Conservation (phyloP, 2,113 vertebrate genomes). For the Sylvietta virens region DNA sequence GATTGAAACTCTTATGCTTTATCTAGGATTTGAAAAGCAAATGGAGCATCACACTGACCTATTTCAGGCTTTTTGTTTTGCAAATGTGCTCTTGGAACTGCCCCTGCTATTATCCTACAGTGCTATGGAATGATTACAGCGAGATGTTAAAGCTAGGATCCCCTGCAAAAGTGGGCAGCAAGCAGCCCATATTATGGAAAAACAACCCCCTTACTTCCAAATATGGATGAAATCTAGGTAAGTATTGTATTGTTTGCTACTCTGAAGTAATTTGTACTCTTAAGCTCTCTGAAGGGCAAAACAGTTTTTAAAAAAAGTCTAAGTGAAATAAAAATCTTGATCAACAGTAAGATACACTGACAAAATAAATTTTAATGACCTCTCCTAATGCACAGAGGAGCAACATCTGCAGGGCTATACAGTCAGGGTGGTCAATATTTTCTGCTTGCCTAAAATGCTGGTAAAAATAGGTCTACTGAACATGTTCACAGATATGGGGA, state of each 20-base stretch:
- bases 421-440: background rate
- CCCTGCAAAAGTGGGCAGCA: background rate
- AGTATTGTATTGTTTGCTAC: background rate
- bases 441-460: background rate
- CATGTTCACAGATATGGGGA: background rate
- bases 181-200: background rate
- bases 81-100: conserved; percentile 23
- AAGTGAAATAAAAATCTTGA: background rate
- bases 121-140: background rate
- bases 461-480: background rate
- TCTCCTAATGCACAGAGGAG: background rate
- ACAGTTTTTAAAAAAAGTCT: background rate
- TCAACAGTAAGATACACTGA: background rate
- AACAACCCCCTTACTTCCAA: background rate
- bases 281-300: background rate
- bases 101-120: background rate
- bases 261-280: background rate
- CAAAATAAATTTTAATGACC: background rate
- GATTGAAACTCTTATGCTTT: background rate
- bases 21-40: conserved; percentile 49
- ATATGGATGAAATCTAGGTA: background rate
- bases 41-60: conserved; percentile 37
- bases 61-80: conserved; percentile 35
- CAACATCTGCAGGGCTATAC: background rate
- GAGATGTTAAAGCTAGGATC: background rate